Base-by-base conservation (phyloP, 2,797 vertebrate genomes). In the Spatula versicolor region DNA sequence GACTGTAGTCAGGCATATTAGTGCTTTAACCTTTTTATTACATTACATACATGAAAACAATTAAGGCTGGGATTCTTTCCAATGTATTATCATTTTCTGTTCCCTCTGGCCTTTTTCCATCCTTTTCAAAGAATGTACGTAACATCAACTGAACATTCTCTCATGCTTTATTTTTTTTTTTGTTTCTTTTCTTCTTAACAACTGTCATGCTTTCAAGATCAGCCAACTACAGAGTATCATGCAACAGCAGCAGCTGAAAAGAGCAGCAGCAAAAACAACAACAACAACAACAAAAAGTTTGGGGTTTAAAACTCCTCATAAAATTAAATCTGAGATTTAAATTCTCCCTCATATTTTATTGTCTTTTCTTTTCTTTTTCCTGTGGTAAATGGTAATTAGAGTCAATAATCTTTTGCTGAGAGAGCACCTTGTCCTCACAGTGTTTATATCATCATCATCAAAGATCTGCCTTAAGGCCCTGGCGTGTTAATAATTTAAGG, bases 401-500 rank as follows among this genome's bases (percentile, higher is more conserved):
- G 98, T 98, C 98, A 98, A 98, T 98, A 99, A 99, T 99, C 98
- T 99, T 99, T 98, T 99, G 99, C 99, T 99, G 99, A 99, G 98
- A 98, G 98, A 99, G 99, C 98, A 98, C 98, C 98, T 99, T 99
- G 99, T 99, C 99, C 98, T 99, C 98, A 98, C 98, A 98, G 98
- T 98, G 98, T 99, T 99, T 99, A 99, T 99, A 99, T 99, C 98
- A 98, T 98, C 98, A 98, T 98, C 99, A 99, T 99, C 99, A 99
- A 99, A 99, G 99, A 98, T 98, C 98, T 98, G 99, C 99, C 99
- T 99, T 98, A 98, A 98, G 99, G 99, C 98, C 97, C 98, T 97
- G 98, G 98, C 98, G 98, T 98, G 98, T 99, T 99, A 99, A 99
- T 99, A 99, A 99, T 99, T 99, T 99, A 99, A 98, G 99, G 98